Percentiles rank a stretch among this genome's conserved stretches.
These are phyloP conservation scores for Epinephelus cyanopodus DNA, from an alignment of 2,113 vertebrate species.

Conservation along the genomic window DNA sequence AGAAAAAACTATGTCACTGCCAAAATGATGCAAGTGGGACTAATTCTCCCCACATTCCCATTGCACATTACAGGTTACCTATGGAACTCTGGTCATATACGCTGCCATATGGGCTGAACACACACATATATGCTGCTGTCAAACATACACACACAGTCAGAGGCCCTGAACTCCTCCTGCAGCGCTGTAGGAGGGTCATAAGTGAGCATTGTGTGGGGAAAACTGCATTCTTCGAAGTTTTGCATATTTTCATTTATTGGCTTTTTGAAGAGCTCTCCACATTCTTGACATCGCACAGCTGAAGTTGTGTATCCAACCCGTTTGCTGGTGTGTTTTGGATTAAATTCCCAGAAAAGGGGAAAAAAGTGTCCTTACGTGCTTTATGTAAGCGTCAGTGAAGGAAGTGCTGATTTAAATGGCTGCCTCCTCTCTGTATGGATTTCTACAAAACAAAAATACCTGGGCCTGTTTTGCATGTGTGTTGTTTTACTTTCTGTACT, in stretches of 20 bases:
- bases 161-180: conserved; percentile 30
- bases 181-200: conserved; percentile 18
- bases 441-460: not conserved
- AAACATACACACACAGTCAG: conserved; percentile 7
- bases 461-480: not conserved
- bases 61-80: conserved; percentile 37
- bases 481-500: not conserved
- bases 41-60: conserved; percentile 9
- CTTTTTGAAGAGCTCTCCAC: conserved; percentile 52
- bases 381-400: conserved; percentile 6
- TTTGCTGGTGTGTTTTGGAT: conserved; percentile 20
- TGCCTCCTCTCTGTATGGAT: not conserved
- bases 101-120: not conserved
- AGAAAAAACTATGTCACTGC: conserved; percentile 3
- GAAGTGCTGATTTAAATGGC: not conserved
- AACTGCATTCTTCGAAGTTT: conserved; percentile 56
- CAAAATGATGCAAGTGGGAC: not conserved
- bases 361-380: not conserved
- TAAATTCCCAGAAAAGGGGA: conserved; percentile 32
- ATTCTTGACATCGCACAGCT: conserved; percentile 63
- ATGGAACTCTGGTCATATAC: not conserved
- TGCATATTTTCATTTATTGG: conserved; percentile 60
- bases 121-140: not conserved
- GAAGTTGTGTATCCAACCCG: conserved; percentile 27
- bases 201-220: conserved; percentile 50